phyloP scores from a whole-genome alignment of 2,113 vertebrate species.

The Corythaeola cristata region DNA sequence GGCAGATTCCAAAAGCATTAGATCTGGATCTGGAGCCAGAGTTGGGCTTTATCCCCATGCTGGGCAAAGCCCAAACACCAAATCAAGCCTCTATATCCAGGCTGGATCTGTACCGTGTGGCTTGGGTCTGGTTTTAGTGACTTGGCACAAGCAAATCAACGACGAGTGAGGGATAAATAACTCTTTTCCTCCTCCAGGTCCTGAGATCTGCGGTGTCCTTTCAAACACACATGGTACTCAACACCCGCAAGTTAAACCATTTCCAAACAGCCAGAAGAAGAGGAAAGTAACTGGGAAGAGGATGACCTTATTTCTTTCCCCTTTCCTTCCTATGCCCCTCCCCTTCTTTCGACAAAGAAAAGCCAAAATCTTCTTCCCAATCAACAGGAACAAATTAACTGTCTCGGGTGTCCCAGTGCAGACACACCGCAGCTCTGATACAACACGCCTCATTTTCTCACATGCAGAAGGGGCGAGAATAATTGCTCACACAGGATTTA shows the following conservation, averaged over 20 bases:
- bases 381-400: background rate
- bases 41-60: background rate
- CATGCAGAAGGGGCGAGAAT: background rate
- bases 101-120: rapidly evolving
- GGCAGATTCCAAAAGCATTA: background rate
- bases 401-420: background rate
- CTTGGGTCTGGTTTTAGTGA: background rate
- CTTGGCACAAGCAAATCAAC: background rate
- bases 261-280: background rate
- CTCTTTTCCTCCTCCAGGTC: background rate
- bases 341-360: background rate
- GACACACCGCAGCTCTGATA: background rate
- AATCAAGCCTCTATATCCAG: background rate
- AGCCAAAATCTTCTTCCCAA: background rate
- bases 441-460: background rate
- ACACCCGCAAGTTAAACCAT: background rate
- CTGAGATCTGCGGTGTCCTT: background rate
- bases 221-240: background rate
- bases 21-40: background rate
- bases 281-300: background rate
- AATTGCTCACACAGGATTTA: background rate
- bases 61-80: background rate
- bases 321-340: background rate
- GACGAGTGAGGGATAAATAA: background rate
- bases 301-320: background rate